Evolutionary conservation across 1,140 invertebrate species (phyloP).

Genomic region (Drosophila triauraria): DNA sequence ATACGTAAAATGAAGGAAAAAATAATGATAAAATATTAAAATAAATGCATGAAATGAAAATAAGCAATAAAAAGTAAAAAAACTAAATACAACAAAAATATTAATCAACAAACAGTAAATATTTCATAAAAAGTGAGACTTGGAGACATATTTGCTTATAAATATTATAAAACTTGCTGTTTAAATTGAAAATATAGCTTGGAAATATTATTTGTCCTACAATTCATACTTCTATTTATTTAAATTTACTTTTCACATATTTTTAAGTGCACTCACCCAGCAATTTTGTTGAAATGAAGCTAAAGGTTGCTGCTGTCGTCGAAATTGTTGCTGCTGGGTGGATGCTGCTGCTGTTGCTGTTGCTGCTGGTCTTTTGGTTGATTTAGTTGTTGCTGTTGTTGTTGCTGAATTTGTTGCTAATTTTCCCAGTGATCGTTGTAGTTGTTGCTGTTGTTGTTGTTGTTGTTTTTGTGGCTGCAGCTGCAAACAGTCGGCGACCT

Average conservation of each 20-base stretch:
- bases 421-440: conserved; percentile 50
- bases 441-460: conserved; percentile 21
- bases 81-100: neutral
- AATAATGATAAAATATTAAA: neutral
- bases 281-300: conserved; percentile 45
- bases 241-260: neutral
- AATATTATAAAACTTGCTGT: neutral
- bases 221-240: neutral
- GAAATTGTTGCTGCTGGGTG: conserved; percentile 30
- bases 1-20: too few relatives aligned
- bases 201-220: too few relatives aligned
- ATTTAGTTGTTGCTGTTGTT: conserved; percentile 30
- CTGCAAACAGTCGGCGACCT: conserved; percentile 66
- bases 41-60: too few relatives aligned
- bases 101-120: neutral
- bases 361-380: conserved; percentile 23
- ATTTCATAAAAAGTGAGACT: neutral
- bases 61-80: neutral
- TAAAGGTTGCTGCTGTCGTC: conserved; percentile 25
- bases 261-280: conserved; percentile 56
- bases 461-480: conserved; percentile 44
- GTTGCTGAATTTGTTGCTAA: conserved; percentile 23
- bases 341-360: conserved; percentile 25
- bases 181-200: neutral
- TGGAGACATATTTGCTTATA: too few relatives aligned